phyloP scores from a whole-genome alignment of 1,140 invertebrate genomes.

The Octopus sinensis region DNA sequence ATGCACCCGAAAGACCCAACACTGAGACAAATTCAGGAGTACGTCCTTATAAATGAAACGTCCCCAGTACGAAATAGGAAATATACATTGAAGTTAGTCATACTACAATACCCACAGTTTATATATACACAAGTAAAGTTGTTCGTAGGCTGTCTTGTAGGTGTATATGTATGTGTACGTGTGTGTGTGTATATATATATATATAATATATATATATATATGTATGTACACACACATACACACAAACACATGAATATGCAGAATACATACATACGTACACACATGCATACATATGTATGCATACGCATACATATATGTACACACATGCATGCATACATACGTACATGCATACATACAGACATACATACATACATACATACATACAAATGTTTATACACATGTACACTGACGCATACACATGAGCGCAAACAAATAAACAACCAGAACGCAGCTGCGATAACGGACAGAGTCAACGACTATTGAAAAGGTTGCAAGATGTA shows the following conservation, averaged over 20 bases:
- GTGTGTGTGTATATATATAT: neutral
- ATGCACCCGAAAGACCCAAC: neutral
- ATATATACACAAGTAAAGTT: neutral
- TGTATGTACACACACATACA: neutral
- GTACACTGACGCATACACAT: neutral
- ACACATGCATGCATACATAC: neutral
- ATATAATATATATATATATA: constrained; percentile 5
- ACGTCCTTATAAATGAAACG: too few relatives aligned
- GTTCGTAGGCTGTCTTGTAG: neutral
- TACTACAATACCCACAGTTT: neutral
- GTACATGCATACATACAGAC: neutral
- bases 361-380: neutral
- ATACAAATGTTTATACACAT: neutral
- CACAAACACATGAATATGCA: neutral
- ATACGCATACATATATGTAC: neutral
- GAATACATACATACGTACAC: neutral
- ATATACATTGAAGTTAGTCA: too few relatives aligned
- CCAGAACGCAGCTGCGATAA: neutral
- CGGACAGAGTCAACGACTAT: too few relatives aligned
- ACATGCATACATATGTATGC: neutral
- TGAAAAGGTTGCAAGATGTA: too few relatives aligned
- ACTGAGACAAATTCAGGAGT: too few relatives aligned
- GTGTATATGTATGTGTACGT: neutral
- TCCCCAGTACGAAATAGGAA: too few relatives aligned
- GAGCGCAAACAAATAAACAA: neutral